Conservation (phyloP, 2,113 vertebrate genomes). For the Platysteira castanea region DNA sequence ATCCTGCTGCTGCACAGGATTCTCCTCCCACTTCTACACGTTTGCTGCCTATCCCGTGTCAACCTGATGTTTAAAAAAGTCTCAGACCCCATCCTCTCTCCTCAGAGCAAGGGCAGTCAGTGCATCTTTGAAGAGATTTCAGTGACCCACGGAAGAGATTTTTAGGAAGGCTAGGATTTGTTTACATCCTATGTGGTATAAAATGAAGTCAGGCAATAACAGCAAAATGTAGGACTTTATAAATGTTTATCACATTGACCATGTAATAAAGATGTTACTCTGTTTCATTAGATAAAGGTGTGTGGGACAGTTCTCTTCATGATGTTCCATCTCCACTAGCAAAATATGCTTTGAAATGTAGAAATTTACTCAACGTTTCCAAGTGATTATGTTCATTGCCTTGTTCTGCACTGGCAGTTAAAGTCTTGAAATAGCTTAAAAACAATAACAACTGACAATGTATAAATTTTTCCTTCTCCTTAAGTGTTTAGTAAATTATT, state of each 20-base stretch:
- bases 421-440: background rate
- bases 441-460: accelerated
- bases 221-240: background rate
- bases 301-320: background rate
- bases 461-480: background rate
- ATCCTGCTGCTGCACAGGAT: background rate
- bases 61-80: background rate
- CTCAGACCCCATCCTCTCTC: background rate
- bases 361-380: background rate
- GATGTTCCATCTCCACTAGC: background rate
- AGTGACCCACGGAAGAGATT: background rate
- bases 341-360: background rate
- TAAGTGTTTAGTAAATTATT: background rate
- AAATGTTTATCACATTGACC: background rate
- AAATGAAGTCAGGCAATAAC: background rate
- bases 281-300: background rate
- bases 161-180: background rate
- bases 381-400: background rate
- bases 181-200: background rate
- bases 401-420: background rate
- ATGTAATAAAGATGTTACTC: background rate
- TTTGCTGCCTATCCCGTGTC: background rate
- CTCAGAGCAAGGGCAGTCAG: background rate
- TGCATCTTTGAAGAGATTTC: background rate
- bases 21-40: accelerated